Conservation (phyloP, 1,140 invertebrate species). For the Bombus cullumanus region DNA sequence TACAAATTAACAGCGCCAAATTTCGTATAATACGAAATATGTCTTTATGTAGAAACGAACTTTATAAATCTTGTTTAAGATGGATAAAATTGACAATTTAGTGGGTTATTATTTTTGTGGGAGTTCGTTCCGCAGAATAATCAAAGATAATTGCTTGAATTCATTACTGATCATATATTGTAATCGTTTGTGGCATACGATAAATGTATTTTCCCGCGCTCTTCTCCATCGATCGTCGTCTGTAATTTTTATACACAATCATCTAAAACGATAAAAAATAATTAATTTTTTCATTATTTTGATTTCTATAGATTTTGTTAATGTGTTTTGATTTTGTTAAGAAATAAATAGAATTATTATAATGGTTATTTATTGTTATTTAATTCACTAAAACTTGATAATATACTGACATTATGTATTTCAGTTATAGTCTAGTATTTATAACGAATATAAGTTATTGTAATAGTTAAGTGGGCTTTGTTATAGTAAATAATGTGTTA, state of each 20-base stretch:
- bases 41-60: background rate
- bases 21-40: background rate
- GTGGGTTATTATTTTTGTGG: background rate
- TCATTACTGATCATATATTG: conserved; percentile 5
- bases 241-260: background rate
- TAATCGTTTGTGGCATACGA: conserved; percentile 22
- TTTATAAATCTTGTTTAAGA: background rate
- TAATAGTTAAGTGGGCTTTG: background rate
- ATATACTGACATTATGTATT: background rate
- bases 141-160: conserved; percentile 7
- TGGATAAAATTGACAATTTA: background rate
- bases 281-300: background rate
- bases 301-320: no score
- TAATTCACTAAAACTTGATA: background rate
- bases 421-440: background rate
- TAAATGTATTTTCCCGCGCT: conserved; percentile 36
- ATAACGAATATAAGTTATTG: background rate
- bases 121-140: background rate
- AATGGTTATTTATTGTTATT: background rate
- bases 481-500: no score
- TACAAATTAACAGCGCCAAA: background rate
- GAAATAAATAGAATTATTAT: background rate
- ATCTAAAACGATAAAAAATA: background rate
- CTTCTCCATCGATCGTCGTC: background rate
- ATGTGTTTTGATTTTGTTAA: background rate